These are phyloP conservation scores for Drosophila maculinotata DNA, from an alignment of 2,888 invertebrate genomes.

Conservation along the genomic window DNA sequence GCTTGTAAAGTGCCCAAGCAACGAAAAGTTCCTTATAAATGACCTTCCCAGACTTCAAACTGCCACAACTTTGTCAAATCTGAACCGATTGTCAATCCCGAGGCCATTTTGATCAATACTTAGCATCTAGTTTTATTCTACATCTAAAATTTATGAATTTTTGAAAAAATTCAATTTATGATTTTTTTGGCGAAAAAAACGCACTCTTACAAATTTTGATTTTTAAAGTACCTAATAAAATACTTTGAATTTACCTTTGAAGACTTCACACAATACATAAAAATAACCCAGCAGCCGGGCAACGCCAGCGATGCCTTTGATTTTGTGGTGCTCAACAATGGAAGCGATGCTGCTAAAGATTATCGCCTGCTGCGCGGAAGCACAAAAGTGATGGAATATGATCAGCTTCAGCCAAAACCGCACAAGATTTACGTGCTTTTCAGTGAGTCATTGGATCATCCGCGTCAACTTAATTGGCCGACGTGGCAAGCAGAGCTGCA, in stretches of 20 bases:
- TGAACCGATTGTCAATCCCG: no score
- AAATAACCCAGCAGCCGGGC: constrained; percentile 62
- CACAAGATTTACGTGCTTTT: constrained; percentile 72
- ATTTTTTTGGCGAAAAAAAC: no score
- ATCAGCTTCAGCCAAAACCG: constrained; percentile 67
- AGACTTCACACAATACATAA: constrained; percentile 51
- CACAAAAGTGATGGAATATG: constrained; percentile 77
- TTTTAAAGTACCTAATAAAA: no score
- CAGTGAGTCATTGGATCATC: constrained; percentile 71
- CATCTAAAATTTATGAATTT: no score
- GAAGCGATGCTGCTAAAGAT: constrained; percentile 39
- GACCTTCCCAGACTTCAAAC: no score
- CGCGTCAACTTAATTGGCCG: constrained; percentile 60
- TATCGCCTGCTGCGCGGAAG: constrained; percentile 64
- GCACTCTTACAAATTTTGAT: no score
- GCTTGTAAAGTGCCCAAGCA: no score
- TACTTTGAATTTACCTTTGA: constrained; percentile 35
- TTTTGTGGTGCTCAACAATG: constrained; percentile 51
- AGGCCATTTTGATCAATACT: no score
- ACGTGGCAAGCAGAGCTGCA: constrained; percentile 62
- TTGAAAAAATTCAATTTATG: no score
- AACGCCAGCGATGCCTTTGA: constrained; percentile 61
- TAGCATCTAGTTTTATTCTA: no score
- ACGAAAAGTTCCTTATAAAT: no score
- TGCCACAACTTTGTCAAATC: no score